These are phyloP conservation scores for Etheostoma spectabile DNA, from an alignment of 2,113 vertebrate genomes.

Conservation along the genomic window DNA sequence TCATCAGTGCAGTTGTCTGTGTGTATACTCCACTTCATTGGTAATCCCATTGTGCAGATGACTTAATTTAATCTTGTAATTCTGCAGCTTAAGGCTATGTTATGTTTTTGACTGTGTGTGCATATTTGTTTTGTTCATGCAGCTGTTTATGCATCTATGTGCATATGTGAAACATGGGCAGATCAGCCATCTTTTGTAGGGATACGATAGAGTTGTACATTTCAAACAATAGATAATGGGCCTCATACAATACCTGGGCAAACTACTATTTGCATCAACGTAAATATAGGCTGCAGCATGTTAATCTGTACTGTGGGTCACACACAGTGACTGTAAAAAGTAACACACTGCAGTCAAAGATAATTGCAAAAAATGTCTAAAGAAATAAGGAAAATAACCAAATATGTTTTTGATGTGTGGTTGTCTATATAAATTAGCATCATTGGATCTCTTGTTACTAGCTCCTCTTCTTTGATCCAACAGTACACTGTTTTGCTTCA, in stretches of 20 bases:
- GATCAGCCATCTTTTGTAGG: not conserved
- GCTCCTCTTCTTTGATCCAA: not conserved
- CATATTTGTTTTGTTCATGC: conserved; percentile 6
- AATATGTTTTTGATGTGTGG: too few relatives aligned
- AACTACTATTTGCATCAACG: not conserved
- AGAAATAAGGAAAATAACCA: not conserved
- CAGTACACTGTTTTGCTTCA: not conserved
- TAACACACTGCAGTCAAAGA: not conserved
- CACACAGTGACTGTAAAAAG: too few relatives aligned
- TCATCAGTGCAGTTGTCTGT: conserved; percentile 8
- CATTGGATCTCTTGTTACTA: not conserved
- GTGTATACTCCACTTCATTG: conserved; percentile 1
- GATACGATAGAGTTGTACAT: not conserved
- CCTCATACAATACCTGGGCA: not conserved
- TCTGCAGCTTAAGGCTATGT: conserved; percentile 4
- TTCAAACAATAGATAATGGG: not conserved
- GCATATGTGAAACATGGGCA: not conserved
- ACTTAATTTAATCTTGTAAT: conserved; percentile 25
- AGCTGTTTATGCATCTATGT: not conserved
- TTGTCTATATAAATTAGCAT: not conserved
- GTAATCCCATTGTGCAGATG: conserved; percentile 44
- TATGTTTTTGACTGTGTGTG: not conserved
- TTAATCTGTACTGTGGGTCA: too few relatives aligned
- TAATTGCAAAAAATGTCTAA: not conserved
- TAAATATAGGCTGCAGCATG: not conserved